Evolutionary conservation across 2,113 vertebrate genomes (phyloP).

Genomic region (Perca flavescens): DNA sequence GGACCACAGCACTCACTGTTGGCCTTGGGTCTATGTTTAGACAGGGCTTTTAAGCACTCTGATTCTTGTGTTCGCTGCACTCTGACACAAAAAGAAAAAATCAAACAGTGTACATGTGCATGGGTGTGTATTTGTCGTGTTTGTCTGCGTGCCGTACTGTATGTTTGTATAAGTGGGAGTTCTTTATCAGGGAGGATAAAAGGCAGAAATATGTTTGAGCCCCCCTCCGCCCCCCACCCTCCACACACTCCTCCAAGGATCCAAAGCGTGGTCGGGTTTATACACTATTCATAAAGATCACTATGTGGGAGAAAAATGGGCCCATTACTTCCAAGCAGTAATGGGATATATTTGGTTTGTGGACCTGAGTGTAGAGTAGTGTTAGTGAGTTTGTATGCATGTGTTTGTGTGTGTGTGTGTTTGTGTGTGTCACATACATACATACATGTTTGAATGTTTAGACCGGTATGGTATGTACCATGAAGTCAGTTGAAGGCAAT

Average conservation of each 20-base stretch:
- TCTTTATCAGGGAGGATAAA: conserved; percentile 69
- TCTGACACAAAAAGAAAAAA: background rate
- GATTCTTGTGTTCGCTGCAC: conserved; percentile 40
- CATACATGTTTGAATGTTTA: conserved; percentile 33
- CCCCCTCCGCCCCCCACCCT: background rate
- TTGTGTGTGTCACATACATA: conserved; percentile 26
- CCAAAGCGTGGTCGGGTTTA: conserved; percentile 66
- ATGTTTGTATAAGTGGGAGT: conserved; percentile 64
- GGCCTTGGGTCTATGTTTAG: conserved; percentile 74
- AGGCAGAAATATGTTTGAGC: conserved; percentile 66
- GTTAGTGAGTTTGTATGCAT: conserved; percentile 34
- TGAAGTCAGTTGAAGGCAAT: conserved; percentile 17
- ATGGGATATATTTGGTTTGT: conserved; percentile 76
- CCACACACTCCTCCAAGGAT: conserved; percentile 26
- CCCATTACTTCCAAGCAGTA: conserved; percentile 75
- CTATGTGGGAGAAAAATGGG: conserved; percentile 72
- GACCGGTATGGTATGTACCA: conserved; percentile 2
- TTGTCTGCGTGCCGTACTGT: conserved; percentile 25
- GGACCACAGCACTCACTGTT: conserved; percentile 62
- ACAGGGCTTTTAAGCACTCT: conserved; percentile 75
- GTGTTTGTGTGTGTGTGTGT: conserved; percentile 30
- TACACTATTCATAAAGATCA: conserved; percentile 78
- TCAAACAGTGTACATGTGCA: conserved; percentile 8
- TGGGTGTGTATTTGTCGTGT: conserved; percentile 38
- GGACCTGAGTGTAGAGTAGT: conserved; percentile 52